Conservation (phyloP, 2,888 invertebrate genomes). For the Malthinus flaveolus region DNA sequence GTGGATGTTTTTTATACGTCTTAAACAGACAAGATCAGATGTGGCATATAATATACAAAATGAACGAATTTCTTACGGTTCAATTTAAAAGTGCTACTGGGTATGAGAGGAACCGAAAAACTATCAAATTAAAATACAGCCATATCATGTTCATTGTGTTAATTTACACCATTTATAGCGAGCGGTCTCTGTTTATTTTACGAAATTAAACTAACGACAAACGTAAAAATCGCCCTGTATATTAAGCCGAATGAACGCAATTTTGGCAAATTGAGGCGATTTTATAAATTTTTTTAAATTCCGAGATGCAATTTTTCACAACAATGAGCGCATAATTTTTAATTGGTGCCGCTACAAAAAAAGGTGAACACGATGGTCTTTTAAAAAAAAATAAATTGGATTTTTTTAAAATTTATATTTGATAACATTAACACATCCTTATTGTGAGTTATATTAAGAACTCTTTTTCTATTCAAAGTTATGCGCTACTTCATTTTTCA, state of each 20-base stretch:
- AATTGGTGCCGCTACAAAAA: conserved; percentile 21
- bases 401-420: conserved; percentile 42
- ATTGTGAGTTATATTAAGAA: conserved; percentile 26
- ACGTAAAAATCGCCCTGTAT: not conserved
- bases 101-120: conserved; percentile 44
- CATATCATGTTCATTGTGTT: conserved; percentile 34
- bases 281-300: not conserved
- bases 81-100: conserved; percentile 53
- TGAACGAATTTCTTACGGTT: conserved; percentile 50
- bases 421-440: conserved; percentile 35
- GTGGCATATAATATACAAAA: conserved; percentile 39
- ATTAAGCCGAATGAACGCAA: not conserved
- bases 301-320: not conserved
- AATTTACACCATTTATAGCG: conserved; percentile 12
- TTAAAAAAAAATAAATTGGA: conserved; percentile 50
- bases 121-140: conserved; percentile 51
- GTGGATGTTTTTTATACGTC: no score
- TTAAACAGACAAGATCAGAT: conserved; percentile 31
- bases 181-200: conserved; percentile 28
- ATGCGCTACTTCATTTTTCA: conserved; percentile 50
- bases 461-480: conserved; percentile 25
- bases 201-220: no score
- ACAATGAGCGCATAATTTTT: not conserved
- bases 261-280: not conserved
- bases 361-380: conserved; percentile 16